Evolutionary conservation across 1,140 invertebrate species (phyloP).

Genomic region (Mizuhopecten yessoensis): DNA sequence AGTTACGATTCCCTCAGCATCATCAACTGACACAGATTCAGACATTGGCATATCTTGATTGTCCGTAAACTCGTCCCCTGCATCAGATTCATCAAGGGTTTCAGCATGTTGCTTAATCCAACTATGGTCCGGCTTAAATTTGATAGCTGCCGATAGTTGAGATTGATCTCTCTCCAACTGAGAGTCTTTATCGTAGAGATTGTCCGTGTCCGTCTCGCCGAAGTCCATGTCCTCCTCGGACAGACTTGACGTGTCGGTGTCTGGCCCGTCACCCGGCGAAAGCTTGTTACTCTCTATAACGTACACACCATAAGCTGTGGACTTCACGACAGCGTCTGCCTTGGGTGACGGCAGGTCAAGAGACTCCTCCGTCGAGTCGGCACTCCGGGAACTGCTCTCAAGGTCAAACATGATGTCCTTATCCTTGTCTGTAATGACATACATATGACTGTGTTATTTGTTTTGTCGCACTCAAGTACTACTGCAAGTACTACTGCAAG

Average conservation of each 20-base stretch:
- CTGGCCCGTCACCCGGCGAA: neutral
- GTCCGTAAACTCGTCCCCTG: neutral
- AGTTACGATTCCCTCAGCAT: neutral
- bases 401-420: slow-evolving; percentile 68
- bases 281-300: neutral
- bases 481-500: no score
- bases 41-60: neutral
- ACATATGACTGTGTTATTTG: no score
- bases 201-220: neutral
- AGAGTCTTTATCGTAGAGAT: neutral
- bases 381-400: slow-evolving; percentile 76
- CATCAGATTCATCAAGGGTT: neutral
- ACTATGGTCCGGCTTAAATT: slow-evolving; percentile 74
- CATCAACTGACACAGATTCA: neutral
- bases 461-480: no score
- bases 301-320: neutral
- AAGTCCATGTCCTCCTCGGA: slow-evolving; percentile 15
- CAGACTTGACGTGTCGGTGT: neutral
- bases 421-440: neutral
- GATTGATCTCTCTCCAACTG: neutral
- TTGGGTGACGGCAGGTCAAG: slow-evolving; percentile 71
- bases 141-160: slow-evolving; percentile 47
- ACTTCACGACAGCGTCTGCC: slow-evolving; percentile 43
- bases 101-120: slow-evolving; percentile 70
- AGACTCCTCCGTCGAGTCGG: slow-evolving; percentile 78